phyloP scores from a whole-genome alignment of 2,113 vertebrate genomes.

The Puntigrus tetrazona region DNA sequence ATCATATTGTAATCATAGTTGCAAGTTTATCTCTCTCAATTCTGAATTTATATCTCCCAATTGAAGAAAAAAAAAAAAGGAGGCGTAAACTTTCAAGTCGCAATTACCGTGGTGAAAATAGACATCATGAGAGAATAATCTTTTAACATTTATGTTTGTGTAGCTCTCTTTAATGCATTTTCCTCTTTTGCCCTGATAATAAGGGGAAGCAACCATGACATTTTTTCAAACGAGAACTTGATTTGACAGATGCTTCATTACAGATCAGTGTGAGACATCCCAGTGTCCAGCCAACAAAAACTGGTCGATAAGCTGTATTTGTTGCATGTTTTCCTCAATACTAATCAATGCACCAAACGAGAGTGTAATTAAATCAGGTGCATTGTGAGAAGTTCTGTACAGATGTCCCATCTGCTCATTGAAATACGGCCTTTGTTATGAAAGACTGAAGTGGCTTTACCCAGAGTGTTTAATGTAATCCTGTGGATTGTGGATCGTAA shows the following conservation, averaged over 20 bases:
- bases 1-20: too few relatives aligned
- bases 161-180: background rate
- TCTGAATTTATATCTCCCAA: too few relatives aligned
- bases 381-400: background rate
- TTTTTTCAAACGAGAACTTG: background rate
- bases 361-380: slow-evolving; percentile 16
- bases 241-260: slow-evolving; percentile 21
- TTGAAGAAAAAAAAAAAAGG: too few relatives aligned
- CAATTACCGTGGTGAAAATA: too few relatives aligned
- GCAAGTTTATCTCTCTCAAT: too few relatives aligned
- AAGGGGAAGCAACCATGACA: background rate
- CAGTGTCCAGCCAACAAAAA: background rate
- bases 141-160: too few relatives aligned
- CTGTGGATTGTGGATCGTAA: slow-evolving; percentile 54
- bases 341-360: background rate
- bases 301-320: background rate
- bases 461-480: slow-evolving; percentile 50
- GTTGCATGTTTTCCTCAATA: background rate
- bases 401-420: slow-evolving; percentile 37
- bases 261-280: background rate
- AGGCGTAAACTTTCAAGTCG: too few relatives aligned
- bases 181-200: background rate
- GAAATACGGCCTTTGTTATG: slow-evolving; percentile 40
- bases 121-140: too few relatives aligned
- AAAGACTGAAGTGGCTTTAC: slow-evolving; percentile 42